Evolutionary conservation across 2,888 invertebrate genomes (phyloP).

Genomic region (Synanthedon vespiformis): DNA sequence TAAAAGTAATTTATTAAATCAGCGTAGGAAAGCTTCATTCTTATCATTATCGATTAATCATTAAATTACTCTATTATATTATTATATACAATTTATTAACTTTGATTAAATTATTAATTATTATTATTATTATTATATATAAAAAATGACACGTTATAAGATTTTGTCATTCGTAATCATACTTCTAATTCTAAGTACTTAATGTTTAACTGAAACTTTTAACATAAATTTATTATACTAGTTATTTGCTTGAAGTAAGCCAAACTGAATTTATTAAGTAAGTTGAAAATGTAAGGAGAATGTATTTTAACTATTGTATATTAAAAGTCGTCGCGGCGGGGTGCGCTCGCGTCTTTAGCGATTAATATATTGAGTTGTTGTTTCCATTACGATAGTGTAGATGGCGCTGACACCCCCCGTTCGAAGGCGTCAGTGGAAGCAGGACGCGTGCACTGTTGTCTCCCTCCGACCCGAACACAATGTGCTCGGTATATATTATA

Average conservation of each 20-base stretch:
- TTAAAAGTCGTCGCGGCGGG: slow-evolving; percentile 29
- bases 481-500: slow-evolving; percentile 53
- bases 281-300: slow-evolving; percentile 68
- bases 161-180: slow-evolving; percentile 71
- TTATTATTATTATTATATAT: slow-evolving; percentile 58
- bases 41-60: slow-evolving; percentile 71
- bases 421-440: slow-evolving; percentile 12
- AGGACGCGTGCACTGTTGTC: slow-evolving; percentile 52
- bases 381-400: slow-evolving; percentile 15
- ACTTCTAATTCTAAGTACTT: slow-evolving; percentile 70
- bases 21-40: slow-evolving; percentile 72
- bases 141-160: slow-evolving; percentile 66
- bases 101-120: slow-evolving; percentile 70
- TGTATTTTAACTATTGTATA: slow-evolving; percentile 70
- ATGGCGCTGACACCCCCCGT: slow-evolving; percentile 10
- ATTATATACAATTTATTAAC: slow-evolving; percentile 72
- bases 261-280: slow-evolving; percentile 72
- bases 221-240: slow-evolving; percentile 70
- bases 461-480: slow-evolving; percentile 47
- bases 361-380: slow-evolving; percentile 9
- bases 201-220: slow-evolving; percentile 68
- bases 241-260: slow-evolving; percentile 72
- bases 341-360: slow-evolving; percentile 17
- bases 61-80: slow-evolving; percentile 72
- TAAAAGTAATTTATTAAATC: slow-evolving; percentile 74